These are phyloP conservation scores for Parus major DNA, from an alignment of 2,113 vertebrate genomes.

Conservation along the genomic window DNA sequence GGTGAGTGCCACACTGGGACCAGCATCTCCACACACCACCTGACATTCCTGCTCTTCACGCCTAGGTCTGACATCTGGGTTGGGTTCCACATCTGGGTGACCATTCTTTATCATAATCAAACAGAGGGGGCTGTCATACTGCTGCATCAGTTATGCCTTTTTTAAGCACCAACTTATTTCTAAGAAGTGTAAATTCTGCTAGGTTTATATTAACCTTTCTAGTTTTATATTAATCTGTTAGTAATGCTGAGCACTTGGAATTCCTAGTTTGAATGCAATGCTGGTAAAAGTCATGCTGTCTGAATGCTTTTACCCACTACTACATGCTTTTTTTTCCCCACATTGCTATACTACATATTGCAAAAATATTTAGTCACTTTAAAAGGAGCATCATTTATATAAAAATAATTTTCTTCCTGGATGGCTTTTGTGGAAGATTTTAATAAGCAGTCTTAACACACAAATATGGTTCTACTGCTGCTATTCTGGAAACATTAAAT, in stretches of 20 bases:
- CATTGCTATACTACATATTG: background rate
- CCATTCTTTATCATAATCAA: background rate
- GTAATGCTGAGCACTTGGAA: background rate
- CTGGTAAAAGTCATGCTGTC: background rate
- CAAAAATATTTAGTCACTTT: background rate
- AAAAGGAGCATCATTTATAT: background rate
- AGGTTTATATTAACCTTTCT: background rate
- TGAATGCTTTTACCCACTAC: background rate
- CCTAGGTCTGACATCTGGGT: background rate
- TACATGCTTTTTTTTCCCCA: background rate
- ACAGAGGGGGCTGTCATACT: background rate
- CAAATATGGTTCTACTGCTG: background rate
- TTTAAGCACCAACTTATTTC: background rate
- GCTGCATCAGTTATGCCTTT: background rate
- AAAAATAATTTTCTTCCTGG: background rate
- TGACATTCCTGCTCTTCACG: background rate
- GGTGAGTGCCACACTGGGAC: too few species aligned
- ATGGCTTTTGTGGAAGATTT: background rate
- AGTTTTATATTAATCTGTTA: background rate
- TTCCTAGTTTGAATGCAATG: background rate
- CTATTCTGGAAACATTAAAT: background rate
- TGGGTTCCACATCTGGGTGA: background rate
- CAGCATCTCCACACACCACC: accelerated
- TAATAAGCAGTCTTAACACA: background rate
- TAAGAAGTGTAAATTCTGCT: background rate